A percentile compares a stretch with the other conserved stretches of the same genome.
Conservation (phyloP, 2,113 vertebrate genomes). For the Leucoraja erinaceus region DNA sequence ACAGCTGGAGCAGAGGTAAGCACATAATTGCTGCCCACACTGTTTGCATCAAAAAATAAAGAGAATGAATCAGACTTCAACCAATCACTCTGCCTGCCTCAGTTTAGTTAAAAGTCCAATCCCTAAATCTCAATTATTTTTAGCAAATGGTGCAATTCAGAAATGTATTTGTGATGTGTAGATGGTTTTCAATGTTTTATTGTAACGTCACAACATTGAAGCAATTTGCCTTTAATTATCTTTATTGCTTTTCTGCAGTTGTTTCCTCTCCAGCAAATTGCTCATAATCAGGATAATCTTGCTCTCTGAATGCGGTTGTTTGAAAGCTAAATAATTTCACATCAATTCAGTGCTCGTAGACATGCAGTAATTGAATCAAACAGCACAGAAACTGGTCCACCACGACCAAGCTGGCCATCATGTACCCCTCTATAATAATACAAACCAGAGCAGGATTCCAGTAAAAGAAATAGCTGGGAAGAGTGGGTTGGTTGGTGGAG, state of each 20-base stretch:
- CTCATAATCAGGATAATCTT: background rate
- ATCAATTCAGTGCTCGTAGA: background rate
- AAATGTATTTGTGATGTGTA: background rate
- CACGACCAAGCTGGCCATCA: too few relatives aligned
- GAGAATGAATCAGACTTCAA: background rate
- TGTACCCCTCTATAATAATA: too few relatives aligned
- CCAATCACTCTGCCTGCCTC: background rate
- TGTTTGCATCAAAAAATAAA: background rate
- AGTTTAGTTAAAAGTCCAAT: background rate
- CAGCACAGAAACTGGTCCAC: too few relatives aligned
- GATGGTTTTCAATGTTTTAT: background rate
- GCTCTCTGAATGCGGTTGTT: background rate
- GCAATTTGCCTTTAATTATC: background rate
- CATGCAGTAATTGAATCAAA: background rate
- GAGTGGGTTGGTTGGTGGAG: background rate
- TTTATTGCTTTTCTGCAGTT: background rate
- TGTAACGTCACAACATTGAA: background rate
- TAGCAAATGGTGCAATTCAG: background rate
- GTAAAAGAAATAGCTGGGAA: background rate
- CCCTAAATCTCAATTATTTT: background rate
- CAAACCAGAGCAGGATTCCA: background rate
- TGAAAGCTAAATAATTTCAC: background rate
- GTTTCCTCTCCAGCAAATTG: background rate
- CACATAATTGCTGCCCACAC: background rate
- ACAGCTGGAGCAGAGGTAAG: constrained; percentile 85